Evolutionary conservation across 2,113 vertebrate species (phyloP), one percentile per base, ranked within the genome.

Genomic region (Illadopsis cleaveri): DNA sequence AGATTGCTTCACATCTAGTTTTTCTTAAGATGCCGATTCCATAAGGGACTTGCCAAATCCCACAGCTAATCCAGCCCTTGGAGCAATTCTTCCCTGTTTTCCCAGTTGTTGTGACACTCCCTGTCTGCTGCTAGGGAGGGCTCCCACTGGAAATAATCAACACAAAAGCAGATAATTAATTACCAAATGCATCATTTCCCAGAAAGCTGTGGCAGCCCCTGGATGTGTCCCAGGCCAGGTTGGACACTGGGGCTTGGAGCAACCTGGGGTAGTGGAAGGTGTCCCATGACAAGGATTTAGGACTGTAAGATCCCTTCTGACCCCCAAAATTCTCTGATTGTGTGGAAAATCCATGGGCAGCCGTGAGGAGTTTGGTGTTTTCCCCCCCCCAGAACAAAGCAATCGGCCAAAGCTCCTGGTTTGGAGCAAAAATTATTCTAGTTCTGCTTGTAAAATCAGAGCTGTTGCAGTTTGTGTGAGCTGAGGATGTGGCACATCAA

Each of bases 261-360:
- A 75, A 0, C 3, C 12, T 82, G 77, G 38, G n/a, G 5, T 0
- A 6, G 53, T 66, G 53, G 28, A 35, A 35, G 9, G 9, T 31
- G 61, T 60, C n/a, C 53, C 61, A 30, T 30, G 38, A 5, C 13
- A n/a, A n/a, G 30, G 8, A n/a, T 51, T 68, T 82, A 51, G 33
- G 24, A 8, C 23, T 28, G 11, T 12, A 27, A 75, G 4, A 24
- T 53, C 16, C n/a, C 6, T 1, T 45, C 45, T 53, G 53, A 15
- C 1, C 2, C 58, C 73, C 19, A 2, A 4, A 53, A 86, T 38
- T 53, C 33, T 23, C 38, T 2, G 38, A 24, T 45, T n/a, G 3
- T 24, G 0, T 53, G 28, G 15, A 23, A 73, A 51, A 47, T 3
- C 2, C 0, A 0, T 31, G 57, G 44, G 58, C 22, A 73, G 10